Conservation (phyloP, 2,797 vertebrate genomes). For the Forpus xanthops region DNA sequence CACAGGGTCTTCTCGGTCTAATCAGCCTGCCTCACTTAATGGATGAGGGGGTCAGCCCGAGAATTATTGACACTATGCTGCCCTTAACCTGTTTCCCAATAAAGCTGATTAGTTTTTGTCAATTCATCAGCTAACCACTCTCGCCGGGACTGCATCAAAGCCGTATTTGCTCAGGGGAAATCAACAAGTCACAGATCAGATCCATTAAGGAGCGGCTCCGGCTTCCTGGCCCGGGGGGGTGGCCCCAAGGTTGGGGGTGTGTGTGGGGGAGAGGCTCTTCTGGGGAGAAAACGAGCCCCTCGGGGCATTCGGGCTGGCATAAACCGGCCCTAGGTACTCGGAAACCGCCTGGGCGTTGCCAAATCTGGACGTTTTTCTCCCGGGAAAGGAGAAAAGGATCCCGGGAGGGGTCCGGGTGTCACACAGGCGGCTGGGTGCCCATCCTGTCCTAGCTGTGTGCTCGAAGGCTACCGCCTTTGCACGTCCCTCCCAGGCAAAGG, state of each 20-base stretch:
- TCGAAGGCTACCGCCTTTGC: rapidly evolving
- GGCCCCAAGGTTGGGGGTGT: background rate
- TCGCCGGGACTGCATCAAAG: conserved; percentile 81
- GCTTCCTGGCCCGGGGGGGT: background rate
- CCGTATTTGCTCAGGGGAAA: conserved; percentile 95
- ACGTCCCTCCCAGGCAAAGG: background rate
- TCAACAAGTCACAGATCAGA: conserved; percentile 91
- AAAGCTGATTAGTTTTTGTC: conserved; percentile 99
- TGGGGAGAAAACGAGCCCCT: background rate
- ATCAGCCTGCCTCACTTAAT: conserved; percentile 93
- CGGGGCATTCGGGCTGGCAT: background rate
- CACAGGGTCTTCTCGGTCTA: conserved; percentile 81
- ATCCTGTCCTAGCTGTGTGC: background rate
- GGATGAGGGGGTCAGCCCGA: conserved; percentile 91
- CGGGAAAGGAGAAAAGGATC: no score
- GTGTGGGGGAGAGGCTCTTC: rapidly evolving
- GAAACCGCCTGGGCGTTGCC: background rate
- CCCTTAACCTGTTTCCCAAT: conserved; percentile 98
- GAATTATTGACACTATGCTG: conserved; percentile 93
- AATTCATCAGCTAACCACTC: conserved; percentile 92
- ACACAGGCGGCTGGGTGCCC: background rate
- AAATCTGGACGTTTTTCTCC: background rate
- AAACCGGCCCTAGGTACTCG: rapidly evolving
- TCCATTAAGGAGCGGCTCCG: conserved; percentile 77
- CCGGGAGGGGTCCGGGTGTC: background rate